A percentile compares a stretch with the other conserved stretches of the same genome.
phyloP scores from a whole-genome alignment of 2,888 invertebrate species.

The Drymonia ruficornis region DNA sequence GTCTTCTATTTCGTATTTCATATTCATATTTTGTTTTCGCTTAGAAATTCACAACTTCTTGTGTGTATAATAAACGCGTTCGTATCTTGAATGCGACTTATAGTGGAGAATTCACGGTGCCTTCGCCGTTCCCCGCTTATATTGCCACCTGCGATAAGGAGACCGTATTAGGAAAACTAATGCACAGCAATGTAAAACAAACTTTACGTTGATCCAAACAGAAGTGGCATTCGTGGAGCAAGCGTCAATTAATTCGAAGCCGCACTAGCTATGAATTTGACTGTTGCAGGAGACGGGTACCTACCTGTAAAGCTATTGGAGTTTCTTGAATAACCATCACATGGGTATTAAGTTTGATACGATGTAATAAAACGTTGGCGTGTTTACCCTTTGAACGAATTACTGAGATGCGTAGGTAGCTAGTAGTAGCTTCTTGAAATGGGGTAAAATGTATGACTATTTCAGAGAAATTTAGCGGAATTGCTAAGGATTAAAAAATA shows the following conservation, averaged over 20 bases:
- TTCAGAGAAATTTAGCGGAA: too few species aligned
- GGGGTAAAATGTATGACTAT: too few species aligned
- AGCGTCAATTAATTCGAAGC: slow-evolving; percentile 49
- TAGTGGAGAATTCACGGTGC: slow-evolving; percentile 58
- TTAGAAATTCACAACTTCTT: slow-evolving; percentile 46
- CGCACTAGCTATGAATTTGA: slow-evolving; percentile 52
- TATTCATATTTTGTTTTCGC: slow-evolving; percentile 39
- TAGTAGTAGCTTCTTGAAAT: too few species aligned
- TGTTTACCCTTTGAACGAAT: slow-evolving; percentile 21
- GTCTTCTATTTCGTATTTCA: slow-evolving; percentile 29
- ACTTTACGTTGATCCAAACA: slow-evolving; percentile 27
- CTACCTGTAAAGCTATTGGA: slow-evolving; percentile 45
- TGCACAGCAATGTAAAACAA: slow-evolving; percentile 30
- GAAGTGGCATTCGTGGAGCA: slow-evolving; percentile 30
- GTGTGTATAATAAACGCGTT: slow-evolving; percentile 51
- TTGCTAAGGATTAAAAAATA: too few species aligned
- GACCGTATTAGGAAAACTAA: slow-evolving; percentile 47
- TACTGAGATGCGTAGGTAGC: slow-evolving; percentile 6
- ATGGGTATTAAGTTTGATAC: slow-evolving; percentile 15
- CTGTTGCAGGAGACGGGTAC: slow-evolving; percentile 49
- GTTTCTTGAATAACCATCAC: slow-evolving; percentile 35
- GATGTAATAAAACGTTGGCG: slow-evolving; percentile 18
- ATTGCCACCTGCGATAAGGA: slow-evolving; percentile 66
- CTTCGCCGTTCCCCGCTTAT: slow-evolving; percentile 51
- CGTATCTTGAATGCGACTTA: slow-evolving; percentile 41